Evolutionary conservation across 2,888 invertebrate species (phyloP), one percentile per base, ranked within the genome.

Genomic region (Tethea ocularis): DNA sequence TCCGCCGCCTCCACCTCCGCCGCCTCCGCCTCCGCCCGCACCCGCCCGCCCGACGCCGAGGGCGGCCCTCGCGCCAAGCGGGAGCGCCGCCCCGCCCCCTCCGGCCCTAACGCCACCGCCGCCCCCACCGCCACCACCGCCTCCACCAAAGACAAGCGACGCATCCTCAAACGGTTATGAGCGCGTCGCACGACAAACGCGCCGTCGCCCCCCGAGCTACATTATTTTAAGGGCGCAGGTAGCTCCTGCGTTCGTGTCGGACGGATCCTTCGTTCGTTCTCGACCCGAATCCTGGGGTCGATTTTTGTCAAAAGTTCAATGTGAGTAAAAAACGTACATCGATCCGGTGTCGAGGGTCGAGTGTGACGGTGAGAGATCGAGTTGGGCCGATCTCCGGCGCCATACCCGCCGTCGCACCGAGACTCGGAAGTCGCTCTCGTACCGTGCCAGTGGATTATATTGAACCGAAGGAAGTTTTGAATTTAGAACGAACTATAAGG

Each of bases 11-110:
- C 57, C 38, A 4, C 59, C 84, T 89, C 59, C 41, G 7, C 60
- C 41, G 0, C 41, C 46, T 17, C 17, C 46, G 46, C 10, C 20
- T 3, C 1, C 46, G 10, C 96, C 97, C 33, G 93, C n/a, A n/a
- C n/a, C n/a, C n/a, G n/a, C n/a, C n/a, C n/a, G n/a, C n/a, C n/a
- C n/a, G 56, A 62, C 52, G 57, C 62, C 57, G 52, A 73, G 71
- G 62, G 86, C 85, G 62, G 89, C 82, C 53, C 94, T 95, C 69
- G 97, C 96, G 51, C 97, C 97, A 56, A 93, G 95, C 80, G 96
- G 97, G 58, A 97, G 97, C 93, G 97, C 97, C 84, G 97, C 69
- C 54, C 59, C 66, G 60, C 11, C 1, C 7, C 66, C 67, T 0
- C 52, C 41, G 54, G n/a, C n/a, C n/a, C n/a, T n/a, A n/a, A n/a